Evolutionary conservation across 2,113 vertebrate species (phyloP).

Genomic region (Sterrhoptilus dennistouni): DNA sequence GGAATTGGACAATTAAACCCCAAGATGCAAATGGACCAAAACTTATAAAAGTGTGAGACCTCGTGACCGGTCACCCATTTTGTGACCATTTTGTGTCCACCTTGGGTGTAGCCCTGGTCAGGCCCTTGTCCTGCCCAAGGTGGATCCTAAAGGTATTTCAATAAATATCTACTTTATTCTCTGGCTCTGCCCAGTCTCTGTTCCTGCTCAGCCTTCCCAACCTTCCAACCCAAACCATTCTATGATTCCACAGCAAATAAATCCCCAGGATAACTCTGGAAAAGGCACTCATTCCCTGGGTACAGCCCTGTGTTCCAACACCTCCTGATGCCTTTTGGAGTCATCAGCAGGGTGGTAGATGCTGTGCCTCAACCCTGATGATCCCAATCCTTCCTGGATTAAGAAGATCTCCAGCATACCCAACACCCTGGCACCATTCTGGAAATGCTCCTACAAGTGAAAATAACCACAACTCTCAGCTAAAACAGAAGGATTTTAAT

Average conservation of each 20-base stretch:
- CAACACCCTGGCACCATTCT: not conserved
- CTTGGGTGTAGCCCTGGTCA: too few species aligned
- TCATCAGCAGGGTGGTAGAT: not conserved
- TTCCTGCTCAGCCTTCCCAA: not conserved
- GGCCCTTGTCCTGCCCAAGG: too few species aligned
- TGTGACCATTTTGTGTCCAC: too few species aligned
- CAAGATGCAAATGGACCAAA: too few species aligned
- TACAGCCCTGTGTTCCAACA: not conserved
- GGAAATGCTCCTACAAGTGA: not conserved
- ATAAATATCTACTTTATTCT: not conserved
- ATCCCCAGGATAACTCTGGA: not conserved
- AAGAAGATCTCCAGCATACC: not conserved
- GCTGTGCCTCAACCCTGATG: not conserved
- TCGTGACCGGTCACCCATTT: too few species aligned
- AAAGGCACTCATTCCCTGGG: not conserved
- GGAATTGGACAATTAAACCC: too few species aligned
- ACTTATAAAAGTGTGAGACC: too few species aligned
- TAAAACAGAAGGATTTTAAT: not conserved
- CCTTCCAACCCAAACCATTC: not conserved
- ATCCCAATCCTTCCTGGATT: not conserved
- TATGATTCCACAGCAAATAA: not conserved
- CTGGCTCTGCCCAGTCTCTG: not conserved
- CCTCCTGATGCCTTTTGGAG: not conserved
- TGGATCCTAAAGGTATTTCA: not conserved
- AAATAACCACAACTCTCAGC: not conserved